Evolutionary conservation across 1,140 invertebrate species (phyloP), one percentile per base, ranked within the genome.

Genomic region (Manduca sexta): DNA sequence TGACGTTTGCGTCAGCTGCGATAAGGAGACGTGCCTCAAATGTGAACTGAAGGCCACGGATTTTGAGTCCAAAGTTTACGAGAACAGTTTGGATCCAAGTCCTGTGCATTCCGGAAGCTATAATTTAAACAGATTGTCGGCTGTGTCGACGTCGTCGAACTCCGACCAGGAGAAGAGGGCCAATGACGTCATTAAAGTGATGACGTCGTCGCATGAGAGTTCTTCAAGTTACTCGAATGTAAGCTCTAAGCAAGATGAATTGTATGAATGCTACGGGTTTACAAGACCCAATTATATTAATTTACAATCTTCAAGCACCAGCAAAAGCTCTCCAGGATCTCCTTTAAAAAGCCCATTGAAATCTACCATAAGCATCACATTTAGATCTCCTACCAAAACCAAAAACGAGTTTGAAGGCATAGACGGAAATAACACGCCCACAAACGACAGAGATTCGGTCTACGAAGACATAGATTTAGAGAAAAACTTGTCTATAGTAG

Each of bases 331-430:
- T 0, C 79, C 83, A 0, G 82, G 69, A 1, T 82, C 73, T 15
- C 86, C 87, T 1, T 75, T 85, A 4, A 85, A 84, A 56, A 88
- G 88, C 48, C 89, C 89, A 0, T 69, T 90, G n/a, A 89, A 88
- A 65, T 91, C 90, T 0, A 92, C 91, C 0, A 91, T 92, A 6
- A 92, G 88, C 72, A 92, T 92, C n/a, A 91, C 89, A 2, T 92
- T 91, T 56, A 84, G 88, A 56, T 89, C 89, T 1, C 89, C 89
- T 0, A 82, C 78, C 1, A 88, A 83, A 40, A 58, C 58, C 1
- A 88, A 85, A 3, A 69, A 81, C 48, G 74, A 74, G 11, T 76
- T 76, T 43, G 56, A 52, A 4, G 68, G 72, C 35, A 63, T 63
- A 5, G 68, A 74, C 34, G 54, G 51, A 30, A 74, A 78, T 2